Base-by-base conservation (phyloP, 2,888 invertebrate genomes). In the Crioceris asparagi region DNA sequence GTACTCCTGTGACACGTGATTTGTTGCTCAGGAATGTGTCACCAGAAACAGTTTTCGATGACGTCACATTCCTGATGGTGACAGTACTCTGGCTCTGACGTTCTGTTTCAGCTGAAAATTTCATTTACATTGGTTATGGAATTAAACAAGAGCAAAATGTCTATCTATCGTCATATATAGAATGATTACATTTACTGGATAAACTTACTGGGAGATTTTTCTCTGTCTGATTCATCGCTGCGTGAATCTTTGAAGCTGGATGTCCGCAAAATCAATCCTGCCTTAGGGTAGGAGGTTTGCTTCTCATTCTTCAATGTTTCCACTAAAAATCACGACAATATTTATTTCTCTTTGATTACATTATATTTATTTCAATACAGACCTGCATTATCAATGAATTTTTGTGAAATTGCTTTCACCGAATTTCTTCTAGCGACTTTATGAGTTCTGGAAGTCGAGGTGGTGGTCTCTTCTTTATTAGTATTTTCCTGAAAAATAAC, bases 361-460 rank as follows among this genome's bases (percentile, higher is more conserved):
- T 27, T 27, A 12, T 30, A 17, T 12, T 6, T 8, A 18, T 21
- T 32, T 47, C n/a, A n/a, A n/a, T n/a, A n/a, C n/a, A 50, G 52
- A 69, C 70, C 69, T 51, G 77, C 72, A 59, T 76, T 81, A 55
- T 82, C 79, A 52, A 80, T 79, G 57, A 79, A 83, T 60, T 82
- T 83, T 57, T 83, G 80, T n/a, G 81, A 80, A 45, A 83, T 70
- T 38, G 80, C 82, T 57, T 81, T 81, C 10, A 83, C 80, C 0
- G 83, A 83, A 47, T 77, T 80, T 50, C 78, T 72, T n/a, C 81
- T 68, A 16, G 74, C 71, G 5, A 74, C 65, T 61, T 60, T 62
- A 32, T 58, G 51, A 36, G 55, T 53, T 55, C 36, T 40, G 16
- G n/a, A n/a, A n/a, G 35, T 36, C 6, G 33, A 21, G 3, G 18